phyloP scores from a whole-genome alignment of 2,888 invertebrate genomes.

The Gari tellinella region DNA sequence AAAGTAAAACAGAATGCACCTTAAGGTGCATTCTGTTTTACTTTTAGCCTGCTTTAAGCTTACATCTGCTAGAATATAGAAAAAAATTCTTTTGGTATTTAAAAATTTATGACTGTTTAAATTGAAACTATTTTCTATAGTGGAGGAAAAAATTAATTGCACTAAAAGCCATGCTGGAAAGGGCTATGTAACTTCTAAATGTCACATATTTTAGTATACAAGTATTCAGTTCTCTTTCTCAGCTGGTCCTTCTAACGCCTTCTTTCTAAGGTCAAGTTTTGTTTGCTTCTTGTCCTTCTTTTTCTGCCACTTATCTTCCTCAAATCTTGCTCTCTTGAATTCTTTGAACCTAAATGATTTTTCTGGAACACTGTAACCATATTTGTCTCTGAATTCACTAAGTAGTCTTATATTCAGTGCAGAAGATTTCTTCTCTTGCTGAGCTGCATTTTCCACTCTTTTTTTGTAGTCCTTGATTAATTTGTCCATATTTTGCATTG shows the following conservation, averaged over 20 bases:
- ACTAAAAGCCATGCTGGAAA: too few species aligned
- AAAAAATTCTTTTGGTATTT: too few species aligned
- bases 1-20: too few species aligned
- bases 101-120: too few species aligned
- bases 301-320: background rate
- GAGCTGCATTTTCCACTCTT: conserved; percentile 13
- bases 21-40: too few species aligned
- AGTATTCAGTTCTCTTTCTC: too few species aligned
- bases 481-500: conserved; percentile 45
- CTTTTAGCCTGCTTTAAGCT: too few species aligned
- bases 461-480: conserved; percentile 33
- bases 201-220: too few species aligned
- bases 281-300: conserved; percentile 8
- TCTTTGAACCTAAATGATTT: conserved; percentile 22
- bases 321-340: conserved; percentile 10
- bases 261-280: background rate
- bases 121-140: too few species aligned
- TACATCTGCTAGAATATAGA: too few species aligned
- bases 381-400: conserved; percentile 40
- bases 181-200: too few species aligned
- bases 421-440: background rate
- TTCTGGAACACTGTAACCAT: conserved; percentile 31
- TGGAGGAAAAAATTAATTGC: too few species aligned
- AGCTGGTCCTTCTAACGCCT: background rate
- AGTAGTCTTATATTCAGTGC: conserved; percentile 19